Base-by-base conservation (phyloP, 2,113 vertebrate genomes). In the Noctilio leporinus region DNA sequence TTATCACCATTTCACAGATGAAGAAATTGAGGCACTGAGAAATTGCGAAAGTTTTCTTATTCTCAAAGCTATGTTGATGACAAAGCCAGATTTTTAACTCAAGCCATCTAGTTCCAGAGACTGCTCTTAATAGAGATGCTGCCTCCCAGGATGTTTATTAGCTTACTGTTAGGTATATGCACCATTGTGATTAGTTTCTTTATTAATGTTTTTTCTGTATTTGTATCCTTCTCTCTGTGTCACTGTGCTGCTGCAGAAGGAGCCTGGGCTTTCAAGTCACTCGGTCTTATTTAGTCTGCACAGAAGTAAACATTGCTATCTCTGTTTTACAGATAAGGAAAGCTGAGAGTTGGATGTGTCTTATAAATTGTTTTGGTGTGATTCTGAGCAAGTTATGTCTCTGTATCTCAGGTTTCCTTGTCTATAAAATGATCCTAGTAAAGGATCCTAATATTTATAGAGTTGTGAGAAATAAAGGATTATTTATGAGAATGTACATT, bases 281-380 rank as follows among this genome's bases (percentile, higher is more conserved):
- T 26, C 49, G n/a, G 62, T 92, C 81, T 90, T 43, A 73, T 69
- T 89, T 91, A 89, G 65, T 95, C 65, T 59, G 75, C 75, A 35
- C 35, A 78, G 82, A 93, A 89, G 17, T 89, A 91, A 96, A 92
- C 59, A 80, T 47, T 89, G 55, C 45, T 89, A 3, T 73, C 10
- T 12, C 43, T 81, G 0, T 83, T 96, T 94, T 82, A 86, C 22
- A 92, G 75, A 67, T 93, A 59, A 88, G 49, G 59, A 93, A 86
- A 78, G 20, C 43, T 70, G 43, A 81, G 26, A 43, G 77, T 95
- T 22, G 83, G 55, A 78, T 45, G 62, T 89, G 11, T 33, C 80
- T 40, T 69, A 10, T 87, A 75, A 84, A 75, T 92, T 94, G 78
- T 38, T 94, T 76, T 89, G 62, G 89, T 95, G 24, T 85, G 40